Conservation (phyloP, 2,888 invertebrate species). For the Sarcophaga caerulescens region DNA sequence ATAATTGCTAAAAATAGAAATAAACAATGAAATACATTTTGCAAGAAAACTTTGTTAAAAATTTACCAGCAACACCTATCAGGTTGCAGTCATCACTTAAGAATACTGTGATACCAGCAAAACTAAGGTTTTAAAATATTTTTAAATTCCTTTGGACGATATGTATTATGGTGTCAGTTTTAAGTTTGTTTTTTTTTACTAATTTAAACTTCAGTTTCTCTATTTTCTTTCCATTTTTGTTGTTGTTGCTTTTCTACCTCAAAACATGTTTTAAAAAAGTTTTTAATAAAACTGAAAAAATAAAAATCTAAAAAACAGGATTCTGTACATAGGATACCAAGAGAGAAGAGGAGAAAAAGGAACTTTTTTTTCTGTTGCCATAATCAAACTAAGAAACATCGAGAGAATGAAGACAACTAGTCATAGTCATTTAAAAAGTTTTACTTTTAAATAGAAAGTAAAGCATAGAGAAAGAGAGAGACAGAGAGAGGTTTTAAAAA, state of each 20-base stretch:
- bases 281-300: too few species aligned
- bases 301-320: too few species aligned
- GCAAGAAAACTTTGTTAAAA: neutral
- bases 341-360: too few species aligned
- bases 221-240: too few species aligned
- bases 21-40: too few species aligned
- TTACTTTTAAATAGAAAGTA: neutral
- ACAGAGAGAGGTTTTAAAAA: neutral
- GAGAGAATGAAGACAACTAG: conserved; percentile 8
- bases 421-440: conserved; percentile 29
- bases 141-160: neutral
- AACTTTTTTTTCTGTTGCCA: neutral
- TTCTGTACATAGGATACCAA: neutral
- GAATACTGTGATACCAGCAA: too few species aligned
- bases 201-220: too few species aligned
- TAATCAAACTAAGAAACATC: conserved; percentile 24
- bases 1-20: too few species aligned
- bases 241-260: too few species aligned
- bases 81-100: neutral
- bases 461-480: neutral
- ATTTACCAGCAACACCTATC: neutral
- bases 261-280: too few species aligned
- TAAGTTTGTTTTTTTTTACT: neutral
- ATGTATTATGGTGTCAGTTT: conserved; percentile 14
- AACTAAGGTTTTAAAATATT: neutral